Evolutionary conservation across 2,888 invertebrate species (phyloP).

Genomic region (Mesorhabditis spiculigera): DNA sequence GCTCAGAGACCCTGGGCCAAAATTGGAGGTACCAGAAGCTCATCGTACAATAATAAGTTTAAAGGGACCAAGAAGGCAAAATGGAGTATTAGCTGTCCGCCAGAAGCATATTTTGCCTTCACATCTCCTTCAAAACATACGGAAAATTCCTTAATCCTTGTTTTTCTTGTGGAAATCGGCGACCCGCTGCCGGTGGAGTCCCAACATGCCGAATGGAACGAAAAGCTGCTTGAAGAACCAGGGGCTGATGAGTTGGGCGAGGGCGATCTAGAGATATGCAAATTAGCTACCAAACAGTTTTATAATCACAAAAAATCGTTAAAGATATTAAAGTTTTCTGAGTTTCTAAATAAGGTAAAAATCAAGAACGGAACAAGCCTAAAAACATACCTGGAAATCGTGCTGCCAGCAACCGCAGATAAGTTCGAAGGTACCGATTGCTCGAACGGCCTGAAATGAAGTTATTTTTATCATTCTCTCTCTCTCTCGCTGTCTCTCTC

Average conservation of each 20-base stretch:
- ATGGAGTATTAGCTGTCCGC: no score
- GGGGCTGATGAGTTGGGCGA: constrained; percentile 49
- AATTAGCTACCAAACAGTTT: not conserved
- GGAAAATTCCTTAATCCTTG: constrained; percentile 8
- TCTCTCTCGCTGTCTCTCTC: no score
- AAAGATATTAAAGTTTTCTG: no score
- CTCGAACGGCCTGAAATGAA: constrained; percentile 40
- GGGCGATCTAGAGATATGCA: constrained; percentile 37
- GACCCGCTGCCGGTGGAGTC: constrained; percentile 51
- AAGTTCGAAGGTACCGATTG: constrained; percentile 48
- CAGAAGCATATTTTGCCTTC: no score
- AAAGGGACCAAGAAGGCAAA: no score
- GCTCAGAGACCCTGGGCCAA: no score
- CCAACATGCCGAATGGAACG: constrained; percentile 54
- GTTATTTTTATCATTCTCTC: no score
- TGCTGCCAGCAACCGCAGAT: constrained; percentile 54
- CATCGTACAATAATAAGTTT: no score
- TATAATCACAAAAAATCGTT: no score
- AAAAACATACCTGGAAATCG: constrained; percentile 42
- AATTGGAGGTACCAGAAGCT: no score
- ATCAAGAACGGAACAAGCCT: not conserved
- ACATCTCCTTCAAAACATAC: not conserved
- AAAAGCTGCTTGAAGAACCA: constrained; percentile 51
- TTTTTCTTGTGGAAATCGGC: constrained; percentile 31
- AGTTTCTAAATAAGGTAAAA: no score